A percentile compares a stretch with the other conserved stretches of the same genome.
These are phyloP conservation scores for Mustelus asterias DNA, from an alignment of 2,113 vertebrate species.

Conservation along the genomic window DNA sequence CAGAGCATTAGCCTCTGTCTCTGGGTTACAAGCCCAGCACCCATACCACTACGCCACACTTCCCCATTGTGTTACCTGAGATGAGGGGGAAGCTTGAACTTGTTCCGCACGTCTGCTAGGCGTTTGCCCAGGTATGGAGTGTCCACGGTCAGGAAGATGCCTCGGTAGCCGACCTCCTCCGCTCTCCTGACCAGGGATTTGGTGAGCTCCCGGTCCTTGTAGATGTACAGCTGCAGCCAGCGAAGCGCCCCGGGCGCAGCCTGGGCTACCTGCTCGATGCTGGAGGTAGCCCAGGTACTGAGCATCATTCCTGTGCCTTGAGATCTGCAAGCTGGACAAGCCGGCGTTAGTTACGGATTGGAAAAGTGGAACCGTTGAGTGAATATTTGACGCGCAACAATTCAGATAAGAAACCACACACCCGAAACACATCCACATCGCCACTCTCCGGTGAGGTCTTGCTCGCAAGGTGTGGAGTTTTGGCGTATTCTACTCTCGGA, in stretches of 20 bases:
- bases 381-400: background rate
- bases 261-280: conserved; percentile 80
- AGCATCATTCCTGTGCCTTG: conserved; percentile 87
- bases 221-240: conserved; percentile 91
- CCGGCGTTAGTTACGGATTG: background rate
- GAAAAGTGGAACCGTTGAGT: too few species aligned
- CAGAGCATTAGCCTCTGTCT: too few species aligned
- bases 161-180: conserved; percentile 72
- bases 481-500: background rate
- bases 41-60: too few species aligned
- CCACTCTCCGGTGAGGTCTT: background rate
- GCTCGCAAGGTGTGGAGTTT: background rate
- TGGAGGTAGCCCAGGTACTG: conserved; percentile 91
- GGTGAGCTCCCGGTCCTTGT: conserved; percentile 79
- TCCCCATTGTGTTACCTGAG: conserved; percentile 65
- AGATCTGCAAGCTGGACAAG: conserved; percentile 66
- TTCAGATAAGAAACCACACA: background rate
- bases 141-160: conserved; percentile 86
- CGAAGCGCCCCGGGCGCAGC: conserved; percentile 50
- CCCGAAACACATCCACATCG: background rate
- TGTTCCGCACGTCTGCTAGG: conserved; percentile 76
- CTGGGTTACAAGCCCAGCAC: too few species aligned
- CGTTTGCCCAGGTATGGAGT: conserved; percentile 83
- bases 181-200: conserved; percentile 72
- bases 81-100: conserved; percentile 78